Conservation (phyloP, 1,140 invertebrate genomes). For the Nasonia longicornis region DNA sequence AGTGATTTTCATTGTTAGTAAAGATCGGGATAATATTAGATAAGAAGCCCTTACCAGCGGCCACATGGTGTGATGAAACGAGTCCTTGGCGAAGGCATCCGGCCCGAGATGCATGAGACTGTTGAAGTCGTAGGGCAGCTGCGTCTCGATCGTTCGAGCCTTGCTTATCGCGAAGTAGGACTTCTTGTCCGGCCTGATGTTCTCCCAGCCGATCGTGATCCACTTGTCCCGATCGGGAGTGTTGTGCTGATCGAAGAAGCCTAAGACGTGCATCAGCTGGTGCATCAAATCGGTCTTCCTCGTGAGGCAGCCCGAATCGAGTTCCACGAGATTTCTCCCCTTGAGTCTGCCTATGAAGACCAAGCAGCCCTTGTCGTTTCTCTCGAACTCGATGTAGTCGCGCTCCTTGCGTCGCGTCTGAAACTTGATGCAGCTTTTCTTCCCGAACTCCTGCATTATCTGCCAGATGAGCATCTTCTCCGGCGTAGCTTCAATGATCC, state of each 20-base stretch:
- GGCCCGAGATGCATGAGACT: constrained; percentile 4
- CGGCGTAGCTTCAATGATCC: not conserved
- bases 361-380: not conserved
- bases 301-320: not conserved
- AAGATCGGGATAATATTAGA: no score
- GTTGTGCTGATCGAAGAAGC: constrained; percentile 14
- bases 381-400: constrained; percentile 1
- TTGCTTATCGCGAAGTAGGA: not conserved
- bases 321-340: not conserved
- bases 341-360: not conserved
- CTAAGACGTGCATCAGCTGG: constrained; percentile 16
- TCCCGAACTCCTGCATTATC: not conserved
- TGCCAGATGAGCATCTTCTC: not conserved
- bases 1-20: no score
- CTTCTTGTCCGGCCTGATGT: not conserved
- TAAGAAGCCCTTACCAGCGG: not conserved
- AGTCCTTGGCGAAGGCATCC: no score
- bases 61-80: not conserved
- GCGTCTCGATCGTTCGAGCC: not conserved
- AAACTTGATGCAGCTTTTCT: not conserved
- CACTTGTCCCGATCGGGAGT: not conserved
- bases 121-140: not conserved
- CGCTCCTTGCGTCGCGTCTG: no score
- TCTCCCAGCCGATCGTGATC: not conserved
- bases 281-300: not conserved